Conservation (phyloP, 2,797 vertebrate genomes). For the Lithobates pipiens region DNA sequence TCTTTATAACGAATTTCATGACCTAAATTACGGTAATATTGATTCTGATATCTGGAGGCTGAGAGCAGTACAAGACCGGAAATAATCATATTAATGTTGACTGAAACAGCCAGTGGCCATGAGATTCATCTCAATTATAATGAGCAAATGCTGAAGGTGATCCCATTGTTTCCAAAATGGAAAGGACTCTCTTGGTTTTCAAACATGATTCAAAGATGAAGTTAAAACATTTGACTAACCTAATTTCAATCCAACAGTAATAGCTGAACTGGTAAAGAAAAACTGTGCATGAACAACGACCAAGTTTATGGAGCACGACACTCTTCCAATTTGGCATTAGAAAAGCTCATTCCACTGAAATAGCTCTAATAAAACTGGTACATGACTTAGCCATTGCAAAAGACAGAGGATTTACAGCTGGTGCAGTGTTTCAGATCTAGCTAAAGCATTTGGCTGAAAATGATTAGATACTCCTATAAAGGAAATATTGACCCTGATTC, state of each 20-base stretch:
- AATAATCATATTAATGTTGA: background rate
- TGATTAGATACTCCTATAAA: constrained; percentile 49
- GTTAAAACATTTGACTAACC: constrained; percentile 59
- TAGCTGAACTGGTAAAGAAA: constrained; percentile 56
- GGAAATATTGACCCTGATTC: constrained; percentile 29
- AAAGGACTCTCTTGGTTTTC: background rate
- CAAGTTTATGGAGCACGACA: constrained; percentile 61
- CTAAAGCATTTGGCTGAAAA: constrained; percentile 61
- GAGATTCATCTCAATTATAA: background rate
- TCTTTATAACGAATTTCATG: background rate
- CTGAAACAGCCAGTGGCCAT: background rate
- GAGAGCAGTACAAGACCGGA: background rate
- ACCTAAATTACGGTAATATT: background rate
- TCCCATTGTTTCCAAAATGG: constrained; percentile 7
- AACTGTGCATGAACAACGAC: constrained; percentile 59
- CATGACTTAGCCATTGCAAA: constrained; percentile 57
- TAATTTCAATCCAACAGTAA: constrained; percentile 46
- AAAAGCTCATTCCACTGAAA: constrained; percentile 63
- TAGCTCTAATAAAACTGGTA: constrained; percentile 62
- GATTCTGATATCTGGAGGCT: background rate
- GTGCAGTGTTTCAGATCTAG: constrained; percentile 59
- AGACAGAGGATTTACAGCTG: constrained; percentile 60
- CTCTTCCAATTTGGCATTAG: constrained; percentile 63
- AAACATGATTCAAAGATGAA: constrained; percentile 24
- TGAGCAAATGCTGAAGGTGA: background rate